Conservation (phyloP, 1,140 invertebrate species). For the Zophobas morio region DNA sequence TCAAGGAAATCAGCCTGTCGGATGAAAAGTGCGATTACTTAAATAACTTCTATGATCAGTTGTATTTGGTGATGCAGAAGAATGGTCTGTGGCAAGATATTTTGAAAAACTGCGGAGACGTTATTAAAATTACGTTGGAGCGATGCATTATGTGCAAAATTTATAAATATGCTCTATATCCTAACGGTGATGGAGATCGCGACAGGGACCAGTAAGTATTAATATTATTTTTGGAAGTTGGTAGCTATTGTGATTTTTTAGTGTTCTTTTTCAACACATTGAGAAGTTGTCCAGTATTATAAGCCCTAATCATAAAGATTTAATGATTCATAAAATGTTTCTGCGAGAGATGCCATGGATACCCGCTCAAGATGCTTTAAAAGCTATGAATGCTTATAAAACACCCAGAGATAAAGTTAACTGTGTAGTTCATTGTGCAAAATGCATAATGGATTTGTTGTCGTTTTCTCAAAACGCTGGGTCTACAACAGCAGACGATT, state of each 20-base stretch:
- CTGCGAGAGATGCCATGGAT: conserved; percentile 96
- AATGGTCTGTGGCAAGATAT: conserved; percentile 82
- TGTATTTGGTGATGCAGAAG: conserved; percentile 76
- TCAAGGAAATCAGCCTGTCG: conserved; percentile 79
- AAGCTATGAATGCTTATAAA: conserved; percentile 93
- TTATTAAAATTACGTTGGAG: conserved; percentile 73
- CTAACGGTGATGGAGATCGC: conserved; percentile 96
- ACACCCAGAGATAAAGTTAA: conserved; percentile 95
- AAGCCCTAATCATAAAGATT: conserved; percentile 87
- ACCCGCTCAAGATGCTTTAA: conserved; percentile 95
- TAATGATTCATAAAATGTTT: conserved; percentile 86
- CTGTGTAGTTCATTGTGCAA: conserved; percentile 87
- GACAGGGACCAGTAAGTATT: conserved; percentile 87
- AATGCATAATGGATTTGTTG: conserved; percentile 94
- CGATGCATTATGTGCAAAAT: conserved; percentile 88
- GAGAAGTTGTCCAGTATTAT: conserved; percentile 85
- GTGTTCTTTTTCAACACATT: conserved; percentile 91
- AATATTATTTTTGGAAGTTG: conserved; percentile 6
- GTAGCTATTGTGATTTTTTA: conserved; percentile 65
- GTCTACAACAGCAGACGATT: conserved; percentile 96
- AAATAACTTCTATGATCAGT: conserved; percentile 75
- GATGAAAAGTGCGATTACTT: conserved; percentile 88
- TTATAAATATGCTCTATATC: conserved; percentile 94
- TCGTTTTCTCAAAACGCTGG: conserved; percentile 84
- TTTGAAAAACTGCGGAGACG: conserved; percentile 19